Conservation (phyloP, 2,797 vertebrate species). For the Brachymystax lenok region DNA sequence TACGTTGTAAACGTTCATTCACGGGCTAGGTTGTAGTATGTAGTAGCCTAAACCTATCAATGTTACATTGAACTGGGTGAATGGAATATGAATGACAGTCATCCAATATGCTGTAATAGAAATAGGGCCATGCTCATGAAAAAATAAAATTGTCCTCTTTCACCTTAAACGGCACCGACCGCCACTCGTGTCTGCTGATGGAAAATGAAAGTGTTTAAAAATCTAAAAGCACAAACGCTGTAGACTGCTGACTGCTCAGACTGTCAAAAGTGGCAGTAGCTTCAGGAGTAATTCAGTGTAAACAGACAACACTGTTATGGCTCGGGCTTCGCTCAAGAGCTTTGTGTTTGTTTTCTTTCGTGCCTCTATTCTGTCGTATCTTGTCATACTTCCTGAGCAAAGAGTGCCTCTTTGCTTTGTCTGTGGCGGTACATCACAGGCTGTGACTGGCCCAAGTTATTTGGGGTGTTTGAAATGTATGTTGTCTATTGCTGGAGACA, state of each 20-base stretch:
- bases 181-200: background rate
- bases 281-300: slow-evolving; percentile 23
- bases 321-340: slow-evolving; percentile 8
- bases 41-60: too few species aligned
- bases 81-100: too few species aligned
- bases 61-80: too few species aligned
- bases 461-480: slow-evolving; percentile 65
- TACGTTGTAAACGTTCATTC: too few species aligned
- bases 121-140: too few species aligned
- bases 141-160: too few species aligned
- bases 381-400: slow-evolving; percentile 25
- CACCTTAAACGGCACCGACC: too few species aligned
- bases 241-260: background rate
- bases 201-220: slow-evolving; percentile 3
- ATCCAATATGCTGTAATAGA: too few species aligned
- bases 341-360: background rate
- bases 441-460: slow-evolving; percentile 52
- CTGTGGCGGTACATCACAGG: slow-evolving; percentile 19
- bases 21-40: too few species aligned
- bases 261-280: slow-evolving; percentile 6
- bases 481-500: slow-evolving; percentile 59
- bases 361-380: slow-evolving; percentile 14
- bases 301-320: slow-evolving; percentile 20
- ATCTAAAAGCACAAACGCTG: background rate
- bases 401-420: slow-evolving; percentile 36